A percentile compares a stretch with the other conserved stretches of the same genome.
Conservation (phyloP, 2,113 vertebrate species). For the Cheilinus undulatus region DNA sequence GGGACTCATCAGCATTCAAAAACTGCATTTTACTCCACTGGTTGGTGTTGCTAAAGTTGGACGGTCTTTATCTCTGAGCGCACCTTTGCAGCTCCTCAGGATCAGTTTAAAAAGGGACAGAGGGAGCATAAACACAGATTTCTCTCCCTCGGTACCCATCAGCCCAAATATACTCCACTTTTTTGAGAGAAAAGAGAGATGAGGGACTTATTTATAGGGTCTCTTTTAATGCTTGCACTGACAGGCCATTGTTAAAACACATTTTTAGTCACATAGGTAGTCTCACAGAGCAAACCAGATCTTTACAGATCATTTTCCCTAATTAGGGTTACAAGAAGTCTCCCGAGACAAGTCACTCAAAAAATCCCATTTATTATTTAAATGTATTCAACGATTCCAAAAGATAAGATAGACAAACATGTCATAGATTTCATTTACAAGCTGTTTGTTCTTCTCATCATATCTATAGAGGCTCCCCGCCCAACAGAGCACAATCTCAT, state of each 20-base stretch:
- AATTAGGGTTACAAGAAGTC: conserved; percentile 70
- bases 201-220: conserved; percentile 46
- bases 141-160: conserved; percentile 48
- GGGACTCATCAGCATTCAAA: conserved; percentile 64
- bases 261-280: conserved; percentile 37
- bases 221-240: conserved; percentile 53
- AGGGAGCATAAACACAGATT: conserved; percentile 48
- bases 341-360: conserved; percentile 69
- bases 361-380: conserved; percentile 87
- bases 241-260: conserved; percentile 49
- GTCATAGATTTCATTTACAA: conserved; percentile 80
- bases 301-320: conserved; percentile 45
- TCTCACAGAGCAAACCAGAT: conserved; percentile 35
- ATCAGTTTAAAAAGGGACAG: conserved; percentile 36
- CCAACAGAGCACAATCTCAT: conserved; percentile 75
- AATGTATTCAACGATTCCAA: conserved; percentile 86
- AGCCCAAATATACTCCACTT: conserved; percentile 54
- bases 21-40: conserved; percentile 37
- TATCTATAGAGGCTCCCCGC: conserved; percentile 60
- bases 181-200: conserved; percentile 53
- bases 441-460: conserved; percentile 76
- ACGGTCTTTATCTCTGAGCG: conserved; percentile 63
- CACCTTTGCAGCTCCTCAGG: conserved; percentile 60
- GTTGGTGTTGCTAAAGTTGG: conserved; percentile 62
- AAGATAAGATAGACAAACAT: conserved; percentile 84